A percentile compares a stretch with the other conserved stretches of the same genome.
phyloP scores from a whole-genome alignment of 2,888 invertebrate genomes.

The Liposcelis brunnea region DNA sequence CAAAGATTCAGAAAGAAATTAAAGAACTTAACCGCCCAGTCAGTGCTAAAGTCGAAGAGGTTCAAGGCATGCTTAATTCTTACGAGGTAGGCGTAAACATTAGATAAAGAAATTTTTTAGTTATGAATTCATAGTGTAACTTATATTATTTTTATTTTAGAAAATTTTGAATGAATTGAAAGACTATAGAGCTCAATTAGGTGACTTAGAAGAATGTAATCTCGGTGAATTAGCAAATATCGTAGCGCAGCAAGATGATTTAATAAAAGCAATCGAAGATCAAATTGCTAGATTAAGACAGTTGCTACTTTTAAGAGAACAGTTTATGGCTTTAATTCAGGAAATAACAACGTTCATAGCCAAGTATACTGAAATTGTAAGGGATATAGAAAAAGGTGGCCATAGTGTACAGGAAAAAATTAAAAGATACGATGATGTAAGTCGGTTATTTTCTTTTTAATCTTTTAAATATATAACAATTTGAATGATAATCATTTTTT shows the following conservation, averaged over 20 bases:
- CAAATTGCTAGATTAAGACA: conserved; percentile 68
- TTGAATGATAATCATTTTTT: conserved; percentile 5
- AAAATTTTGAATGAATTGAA: conserved; percentile 59
- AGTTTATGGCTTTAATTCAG: conserved; percentile 69
- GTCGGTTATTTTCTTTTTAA: conserved; percentile 8
- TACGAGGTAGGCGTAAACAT: conserved; percentile 39
- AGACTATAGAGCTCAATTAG: conserved; percentile 54
- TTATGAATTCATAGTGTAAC: too few species aligned
- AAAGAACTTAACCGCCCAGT: conserved; percentile 71
- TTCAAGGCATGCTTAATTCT: conserved; percentile 58
- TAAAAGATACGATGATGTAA: conserved; percentile 60
- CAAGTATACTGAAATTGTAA: conserved; percentile 68
- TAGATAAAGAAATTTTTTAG: too few species aligned
- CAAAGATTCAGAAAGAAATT: conserved; percentile 64
- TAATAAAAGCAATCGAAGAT: conserved; percentile 69
- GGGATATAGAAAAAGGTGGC: conserved; percentile 70
- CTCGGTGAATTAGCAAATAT: conserved; percentile 64
- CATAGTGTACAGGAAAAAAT: conserved; percentile 73
- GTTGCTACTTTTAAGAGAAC: conserved; percentile 63
- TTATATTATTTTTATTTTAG: conserved; percentile 16
- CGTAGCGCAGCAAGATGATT: conserved; percentile 64
- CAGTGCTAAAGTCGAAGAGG: conserved; percentile 75
- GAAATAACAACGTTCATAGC: conserved; percentile 77
- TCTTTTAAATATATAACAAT: too few species aligned
- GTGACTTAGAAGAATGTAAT: conserved; percentile 43